phyloP scores from a whole-genome alignment of 2,113 vertebrate genomes.

The Acanthisitta chloris region DNA sequence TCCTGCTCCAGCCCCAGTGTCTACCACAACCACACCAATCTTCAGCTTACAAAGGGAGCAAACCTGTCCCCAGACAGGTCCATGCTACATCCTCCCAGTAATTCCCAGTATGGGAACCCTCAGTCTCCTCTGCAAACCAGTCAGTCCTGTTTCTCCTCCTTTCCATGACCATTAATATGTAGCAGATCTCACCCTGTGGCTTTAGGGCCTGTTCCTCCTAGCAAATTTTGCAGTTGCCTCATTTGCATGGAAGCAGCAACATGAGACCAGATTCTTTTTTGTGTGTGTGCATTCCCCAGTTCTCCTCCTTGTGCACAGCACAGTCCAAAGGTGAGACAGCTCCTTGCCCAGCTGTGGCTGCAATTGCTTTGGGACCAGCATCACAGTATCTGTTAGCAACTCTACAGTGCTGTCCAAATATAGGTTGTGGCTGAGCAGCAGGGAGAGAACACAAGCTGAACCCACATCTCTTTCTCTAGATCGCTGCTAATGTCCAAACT shows the following conservation, averaged over 20 bases:
- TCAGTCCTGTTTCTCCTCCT: background rate
- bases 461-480: background rate
- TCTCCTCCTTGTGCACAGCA: background rate
- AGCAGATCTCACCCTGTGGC: background rate
- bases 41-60: fast-evolving
- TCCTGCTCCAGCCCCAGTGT: background rate
- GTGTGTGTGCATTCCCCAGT: background rate
- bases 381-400: background rate
- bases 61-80: background rate
- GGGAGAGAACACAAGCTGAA: background rate
- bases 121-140: background rate
- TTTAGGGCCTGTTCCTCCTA: background rate
- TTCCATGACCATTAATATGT: background rate
- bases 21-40: background rate
- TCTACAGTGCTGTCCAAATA: background rate
- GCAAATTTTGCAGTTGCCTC: background rate
- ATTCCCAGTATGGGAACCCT: background rate
- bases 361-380: background rate
- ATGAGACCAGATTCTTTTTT: background rate
- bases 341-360: background rate
- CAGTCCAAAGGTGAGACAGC: background rate
- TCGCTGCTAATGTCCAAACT: background rate
- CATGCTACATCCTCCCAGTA: background rate
- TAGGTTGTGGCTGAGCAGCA: background rate
- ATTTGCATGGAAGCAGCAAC: background rate